Evolutionary conservation across 1,140 invertebrate genomes (phyloP), one percentile per base, ranked within the genome.

Genomic region (Agrypnia vestita): DNA sequence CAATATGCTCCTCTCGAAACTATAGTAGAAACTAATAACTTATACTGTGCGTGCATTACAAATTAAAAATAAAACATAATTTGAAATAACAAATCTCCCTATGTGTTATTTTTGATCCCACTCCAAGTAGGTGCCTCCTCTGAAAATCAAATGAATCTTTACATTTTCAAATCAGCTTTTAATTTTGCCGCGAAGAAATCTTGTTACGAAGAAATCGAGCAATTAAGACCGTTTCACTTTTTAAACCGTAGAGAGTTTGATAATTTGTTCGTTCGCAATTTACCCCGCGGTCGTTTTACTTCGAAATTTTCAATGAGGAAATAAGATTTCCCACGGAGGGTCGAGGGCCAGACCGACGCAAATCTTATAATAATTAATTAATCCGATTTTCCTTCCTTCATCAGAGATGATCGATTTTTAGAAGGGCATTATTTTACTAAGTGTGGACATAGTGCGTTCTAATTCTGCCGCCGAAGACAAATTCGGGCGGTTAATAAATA

Each of bases 181-280:
- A 35, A 49, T 13, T n/a, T 51, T 51, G 19, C 19, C 1, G 46
- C 11, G 46, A 71, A 11, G 21, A 71, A 71, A 49, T 21, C 67
- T 19, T 43, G 15, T 19, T 71, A 7, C 10, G 19, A 3, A 73
- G 55, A 62, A 59, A 62, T 76, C 46, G 12, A 1, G 8, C 56
- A 19, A 76, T 47, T 47, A 59, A 76, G 25, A 61, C 15, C 56
- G 15, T 76, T 76, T 76, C 59, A 76, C 44, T 61, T 76, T n/a
- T 19, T 13, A 10, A 47, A 62, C 10, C 44, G 35, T 25, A 35
- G 59, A 35, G 59, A 76, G 15, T 76, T 76, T 59, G 7, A 49
- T 19, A 47, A 51, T 59, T 62, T 76, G 35, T 46, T 25, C 7
- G 17, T 17, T n/a, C 17, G 25, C 11, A 44, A 44, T 35, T 61